phyloP scores from a whole-genome alignment of 2,888 invertebrate genomes.

The Tetranychus piercei region DNA sequence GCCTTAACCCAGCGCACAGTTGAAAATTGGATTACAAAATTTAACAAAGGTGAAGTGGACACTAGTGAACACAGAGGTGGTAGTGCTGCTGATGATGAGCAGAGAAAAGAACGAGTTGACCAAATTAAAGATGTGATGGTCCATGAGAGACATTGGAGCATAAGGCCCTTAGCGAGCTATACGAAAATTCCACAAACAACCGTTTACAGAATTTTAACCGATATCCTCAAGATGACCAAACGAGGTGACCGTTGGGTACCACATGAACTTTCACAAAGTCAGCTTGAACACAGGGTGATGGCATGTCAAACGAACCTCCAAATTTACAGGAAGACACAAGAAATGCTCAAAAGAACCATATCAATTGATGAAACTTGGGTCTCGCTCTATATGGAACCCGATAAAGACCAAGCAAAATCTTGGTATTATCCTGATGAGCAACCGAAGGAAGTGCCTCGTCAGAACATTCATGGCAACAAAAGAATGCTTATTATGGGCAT shows the following conservation, averaged over 20 bases:
- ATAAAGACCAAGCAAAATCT: not conserved
- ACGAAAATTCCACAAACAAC: not conserved
- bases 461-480: not conserved
- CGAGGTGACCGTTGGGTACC: not conserved
- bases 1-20: conserved; percentile 28
- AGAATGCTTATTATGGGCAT: conserved; percentile 3
- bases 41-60: not conserved
- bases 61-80: not conserved
- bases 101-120: not conserved
- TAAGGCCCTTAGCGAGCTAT: not conserved
- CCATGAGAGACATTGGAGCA: not conserved
- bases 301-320: not conserved
- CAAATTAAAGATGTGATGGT: not conserved
- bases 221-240: not conserved
- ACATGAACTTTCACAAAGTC: not conserved
- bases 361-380: conserved; percentile 1
- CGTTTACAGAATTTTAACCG: not conserved
- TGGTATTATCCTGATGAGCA: not conserved
- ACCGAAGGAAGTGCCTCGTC: not conserved
- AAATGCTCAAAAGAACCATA: not conserved
- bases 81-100: not conserved
- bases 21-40: not conserved
- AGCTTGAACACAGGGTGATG: not conserved
- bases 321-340: not conserved
- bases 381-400: not conserved